Percentiles rank a stretch among this genome's conserved stretches.
phyloP scores from a whole-genome alignment of 2,888 invertebrate genomes.

The Anodontia alba region DNA sequence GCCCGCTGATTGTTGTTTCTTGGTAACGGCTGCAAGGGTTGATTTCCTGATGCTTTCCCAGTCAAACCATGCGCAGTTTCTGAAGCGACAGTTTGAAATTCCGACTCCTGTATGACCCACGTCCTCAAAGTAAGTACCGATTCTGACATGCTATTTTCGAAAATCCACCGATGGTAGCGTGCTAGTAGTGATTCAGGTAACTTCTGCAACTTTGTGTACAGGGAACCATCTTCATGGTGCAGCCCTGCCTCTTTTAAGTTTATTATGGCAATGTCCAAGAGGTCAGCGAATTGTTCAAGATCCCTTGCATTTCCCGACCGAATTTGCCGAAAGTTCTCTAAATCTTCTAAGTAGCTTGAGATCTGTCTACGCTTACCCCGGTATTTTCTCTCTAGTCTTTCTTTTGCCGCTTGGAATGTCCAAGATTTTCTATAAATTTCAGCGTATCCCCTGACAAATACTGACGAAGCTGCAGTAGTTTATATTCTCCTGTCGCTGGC shows the following conservation, averaged over 20 bases:
- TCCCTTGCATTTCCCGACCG: background rate
- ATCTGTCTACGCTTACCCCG: background rate
- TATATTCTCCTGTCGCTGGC: constrained; percentile 49
- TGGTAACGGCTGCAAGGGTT: background rate
- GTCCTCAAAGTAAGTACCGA: constrained; percentile 22
- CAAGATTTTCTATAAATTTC: constrained; percentile 38
- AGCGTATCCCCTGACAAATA: constrained; percentile 46
- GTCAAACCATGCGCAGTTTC: constrained; percentile 26
- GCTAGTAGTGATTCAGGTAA: constrained; percentile 30
- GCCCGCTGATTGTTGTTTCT: background rate
- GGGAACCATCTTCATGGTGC: constrained; percentile 21
- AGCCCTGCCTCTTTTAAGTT: constrained; percentile 19
- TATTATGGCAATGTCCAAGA: no score
- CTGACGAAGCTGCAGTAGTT: constrained; percentile 51
- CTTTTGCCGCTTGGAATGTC: constrained; percentile 30
- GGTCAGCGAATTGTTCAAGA: background rate
- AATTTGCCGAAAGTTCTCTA: constrained; percentile 3
- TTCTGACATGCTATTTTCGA: constrained; percentile 22
- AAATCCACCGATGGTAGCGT: constrained; percentile 44
- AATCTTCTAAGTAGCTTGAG: background rate
- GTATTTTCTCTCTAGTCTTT: background rate
- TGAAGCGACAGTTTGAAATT: constrained; percentile 26
- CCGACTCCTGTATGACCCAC: constrained; percentile 33
- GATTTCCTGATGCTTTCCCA: background rate
- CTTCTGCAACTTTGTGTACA: constrained; percentile 29